Percentiles rank a stretch among this genome's conserved stretches.
Conservation (phyloP, 2,113 vertebrate genomes). For the Corynorhinus townsendii region DNA sequence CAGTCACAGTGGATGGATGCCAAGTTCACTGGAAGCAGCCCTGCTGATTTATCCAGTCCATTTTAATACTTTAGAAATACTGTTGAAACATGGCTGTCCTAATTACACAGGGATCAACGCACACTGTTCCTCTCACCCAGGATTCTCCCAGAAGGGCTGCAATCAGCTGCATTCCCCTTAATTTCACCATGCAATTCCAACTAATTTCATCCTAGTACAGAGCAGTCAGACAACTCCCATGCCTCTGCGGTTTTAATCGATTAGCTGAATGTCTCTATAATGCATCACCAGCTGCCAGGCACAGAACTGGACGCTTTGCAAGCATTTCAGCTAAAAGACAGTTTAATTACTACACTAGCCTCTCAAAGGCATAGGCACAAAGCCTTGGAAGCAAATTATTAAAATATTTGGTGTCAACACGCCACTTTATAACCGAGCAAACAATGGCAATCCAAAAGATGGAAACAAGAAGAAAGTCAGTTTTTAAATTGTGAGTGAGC, state of each 20-base stretch:
- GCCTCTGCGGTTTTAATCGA: conserved; percentile 96
- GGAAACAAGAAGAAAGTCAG: conserved; percentile 75
- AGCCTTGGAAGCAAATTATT: conserved; percentile 84
- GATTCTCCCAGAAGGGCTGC: conserved; percentile 87
- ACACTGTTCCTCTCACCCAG: conserved; percentile 85
- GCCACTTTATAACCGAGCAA: conserved; percentile 79
- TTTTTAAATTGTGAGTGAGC: conserved; percentile 67
- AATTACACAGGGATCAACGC: conserved; percentile 91
- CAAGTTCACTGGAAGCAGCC: conserved; percentile 88
- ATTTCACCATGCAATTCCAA: conserved; percentile 90
- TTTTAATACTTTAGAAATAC: conserved; percentile 91
- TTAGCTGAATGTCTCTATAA: conserved; percentile 96
- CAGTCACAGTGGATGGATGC: conserved; percentile 88
- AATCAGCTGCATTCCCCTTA: conserved; percentile 91
- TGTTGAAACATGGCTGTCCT: conserved; percentile 89
- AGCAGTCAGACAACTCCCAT: conserved; percentile 95
- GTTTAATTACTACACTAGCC: conserved; percentile 92
- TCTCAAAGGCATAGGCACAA: conserved; percentile 85
- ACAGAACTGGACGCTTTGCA: conserved; percentile 85
- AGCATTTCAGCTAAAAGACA: conserved; percentile 89
- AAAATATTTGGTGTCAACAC: conserved; percentile 85
- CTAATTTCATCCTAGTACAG: conserved; percentile 96
- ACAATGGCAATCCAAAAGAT: conserved; percentile 79
- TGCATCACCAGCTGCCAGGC: conserved; percentile 93
- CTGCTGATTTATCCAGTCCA: conserved; percentile 83